Percentiles rank a stretch among this genome's conserved stretches.
These are phyloP conservation scores for Sphenodon punctatus DNA, from an alignment of 2,797 vertebrate species.

Conservation along the genomic window DNA sequence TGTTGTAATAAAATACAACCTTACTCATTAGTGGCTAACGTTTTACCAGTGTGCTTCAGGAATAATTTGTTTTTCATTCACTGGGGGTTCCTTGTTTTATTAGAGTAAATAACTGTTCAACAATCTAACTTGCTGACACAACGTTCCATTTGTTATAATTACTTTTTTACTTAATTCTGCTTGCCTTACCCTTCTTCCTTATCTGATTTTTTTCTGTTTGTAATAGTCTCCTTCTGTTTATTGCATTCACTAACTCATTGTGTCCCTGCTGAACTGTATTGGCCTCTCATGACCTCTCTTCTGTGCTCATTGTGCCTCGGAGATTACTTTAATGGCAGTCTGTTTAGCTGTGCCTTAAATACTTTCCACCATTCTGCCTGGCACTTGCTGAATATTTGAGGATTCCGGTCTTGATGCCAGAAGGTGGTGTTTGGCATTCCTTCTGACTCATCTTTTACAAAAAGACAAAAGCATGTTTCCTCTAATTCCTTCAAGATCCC, in stretches of 20 bases:
- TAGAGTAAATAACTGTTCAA: neutral
- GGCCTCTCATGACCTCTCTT: neutral
- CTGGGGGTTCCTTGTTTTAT: neutral
- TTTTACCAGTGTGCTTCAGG: neutral
- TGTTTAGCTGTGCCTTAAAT: neutral
- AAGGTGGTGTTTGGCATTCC: conserved; percentile 12
- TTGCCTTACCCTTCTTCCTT: neutral
- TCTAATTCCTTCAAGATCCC: neutral
- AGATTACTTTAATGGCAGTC: neutral
- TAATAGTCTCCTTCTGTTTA: neutral
- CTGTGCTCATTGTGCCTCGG: neutral
- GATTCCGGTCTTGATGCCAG: conserved; percentile 6
- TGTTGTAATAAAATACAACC: neutral
- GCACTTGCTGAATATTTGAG: conserved; percentile 10
- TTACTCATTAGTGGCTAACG: neutral
- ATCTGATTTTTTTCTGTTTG: neutral
- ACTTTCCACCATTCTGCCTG: neutral
- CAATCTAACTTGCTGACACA: neutral
- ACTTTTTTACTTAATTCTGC: neutral
- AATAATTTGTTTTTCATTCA: neutral
- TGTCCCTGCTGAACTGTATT: neutral
- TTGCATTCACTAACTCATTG: neutral
- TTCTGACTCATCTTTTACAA: conserved; percentile 12
- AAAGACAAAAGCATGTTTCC: neutral
- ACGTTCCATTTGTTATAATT: neutral